Conservation (phyloP, 2,888 invertebrate genomes). For the Pyrrhosoma nymphula region DNA sequence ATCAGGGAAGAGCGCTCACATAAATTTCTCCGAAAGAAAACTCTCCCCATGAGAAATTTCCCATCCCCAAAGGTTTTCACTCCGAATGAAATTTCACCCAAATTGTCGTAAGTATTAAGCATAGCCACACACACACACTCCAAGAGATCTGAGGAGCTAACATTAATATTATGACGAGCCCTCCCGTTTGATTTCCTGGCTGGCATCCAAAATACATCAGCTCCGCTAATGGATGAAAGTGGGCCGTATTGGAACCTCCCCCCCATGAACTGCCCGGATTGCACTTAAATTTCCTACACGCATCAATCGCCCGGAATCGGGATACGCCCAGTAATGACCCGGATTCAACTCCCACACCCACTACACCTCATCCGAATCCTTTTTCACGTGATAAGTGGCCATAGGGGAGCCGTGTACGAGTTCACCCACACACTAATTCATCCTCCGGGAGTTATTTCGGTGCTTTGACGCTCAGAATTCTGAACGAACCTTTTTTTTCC, state of each 20-base stretch:
- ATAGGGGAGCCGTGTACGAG: neutral
- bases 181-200: neutral
- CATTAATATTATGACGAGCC: neutral
- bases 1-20: neutral
- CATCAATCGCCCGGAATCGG: slow-evolving; percentile 28
- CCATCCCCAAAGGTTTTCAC: neutral
- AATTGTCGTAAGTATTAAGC: neutral
- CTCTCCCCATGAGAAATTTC: neutral
- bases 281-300: slow-evolving; percentile 36
- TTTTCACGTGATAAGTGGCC: neutral
- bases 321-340: slow-evolving; percentile 25
- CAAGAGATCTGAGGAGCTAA: neutral
- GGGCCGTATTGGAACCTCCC: slow-evolving; percentile 14
- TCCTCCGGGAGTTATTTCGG: neutral
- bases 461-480: neutral
- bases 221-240: slow-evolving; percentile 38
- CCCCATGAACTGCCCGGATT: neutral
- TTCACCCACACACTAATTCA: neutral
- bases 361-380: neutral
- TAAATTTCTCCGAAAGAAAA: slow-evolving; percentile 25
- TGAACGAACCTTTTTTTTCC: neutral
- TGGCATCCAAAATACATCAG: neutral
- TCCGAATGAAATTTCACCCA: neutral
- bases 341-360: neutral
- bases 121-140: neutral